A percentile compares a stretch with the other conserved stretches of the same genome.
Evolutionary conservation across 2,888 invertebrate genomes (phyloP).

Genomic region (Tribolium freemani): DNA sequence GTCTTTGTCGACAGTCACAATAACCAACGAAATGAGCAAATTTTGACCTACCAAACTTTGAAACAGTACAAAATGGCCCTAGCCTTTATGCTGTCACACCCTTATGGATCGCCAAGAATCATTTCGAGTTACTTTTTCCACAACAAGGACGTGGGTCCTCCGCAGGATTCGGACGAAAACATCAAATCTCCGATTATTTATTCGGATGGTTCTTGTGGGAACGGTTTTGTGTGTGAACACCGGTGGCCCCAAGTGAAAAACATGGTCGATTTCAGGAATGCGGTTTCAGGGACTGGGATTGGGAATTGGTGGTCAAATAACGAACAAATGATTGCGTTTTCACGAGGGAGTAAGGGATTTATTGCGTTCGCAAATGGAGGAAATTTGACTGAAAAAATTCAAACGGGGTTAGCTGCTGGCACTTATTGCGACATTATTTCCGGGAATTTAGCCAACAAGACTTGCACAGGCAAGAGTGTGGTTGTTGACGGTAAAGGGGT

Average conservation of each 20-base stretch:
- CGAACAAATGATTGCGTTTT: constrained; percentile 87
- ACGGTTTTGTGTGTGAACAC: constrained; percentile 82
- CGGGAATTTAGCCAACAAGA: constrained; percentile 72
- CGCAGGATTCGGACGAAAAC: constrained; percentile 74
- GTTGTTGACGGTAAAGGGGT: constrained; percentile 73
- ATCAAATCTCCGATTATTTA: constrained; percentile 73
- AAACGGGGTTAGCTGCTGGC: constrained; percentile 66
- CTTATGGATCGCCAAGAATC: constrained; percentile 81
- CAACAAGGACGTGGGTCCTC: constrained; percentile 76
- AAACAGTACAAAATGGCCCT: constrained; percentile 78
- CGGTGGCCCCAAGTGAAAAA: constrained; percentile 47
- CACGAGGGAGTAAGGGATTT: constrained; percentile 78
- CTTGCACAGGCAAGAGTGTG: constrained; percentile 77
- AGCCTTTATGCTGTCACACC: constrained; percentile 87
- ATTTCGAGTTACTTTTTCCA: constrained; percentile 88
- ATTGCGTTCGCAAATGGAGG: constrained; percentile 68
- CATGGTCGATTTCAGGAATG: constrained; percentile 28
- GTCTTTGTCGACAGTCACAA: constrained; percentile 80
- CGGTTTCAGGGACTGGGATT: constrained; percentile 65
- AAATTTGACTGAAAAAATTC: constrained; percentile 1
- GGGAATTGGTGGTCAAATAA: constrained; percentile 86
- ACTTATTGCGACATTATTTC: constrained; percentile 89
- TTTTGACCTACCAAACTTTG: constrained; percentile 77
- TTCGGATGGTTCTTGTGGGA: constrained; percentile 75
- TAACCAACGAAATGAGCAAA: constrained; percentile 73